Conservation (phyloP, 2,888 invertebrate genomes). For the Xiphydria camelus region DNA sequence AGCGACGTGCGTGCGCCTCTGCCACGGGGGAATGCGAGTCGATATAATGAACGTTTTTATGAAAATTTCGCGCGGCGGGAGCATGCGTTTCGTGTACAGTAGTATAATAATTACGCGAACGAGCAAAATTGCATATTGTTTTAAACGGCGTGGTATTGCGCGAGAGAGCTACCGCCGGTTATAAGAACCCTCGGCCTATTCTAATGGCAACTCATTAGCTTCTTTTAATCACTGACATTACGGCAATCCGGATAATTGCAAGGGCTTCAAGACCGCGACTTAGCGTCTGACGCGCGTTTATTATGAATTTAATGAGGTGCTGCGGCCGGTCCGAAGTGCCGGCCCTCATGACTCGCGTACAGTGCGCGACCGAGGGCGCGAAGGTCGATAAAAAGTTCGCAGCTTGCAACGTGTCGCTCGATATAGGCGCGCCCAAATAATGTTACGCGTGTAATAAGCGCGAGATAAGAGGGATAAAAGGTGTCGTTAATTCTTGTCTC, state of each 20-base stretch:
- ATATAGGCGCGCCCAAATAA: too few relatives aligned
- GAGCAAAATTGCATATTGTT: conserved; percentile 28
- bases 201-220: conserved; percentile 51
- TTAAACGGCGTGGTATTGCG: conserved; percentile 26
- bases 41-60: conserved; percentile 12
- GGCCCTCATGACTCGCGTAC: too few relatives aligned
- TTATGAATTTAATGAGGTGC: conserved; percentile 33
- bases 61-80: conserved; percentile 14
- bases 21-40: conserved; percentile 32
- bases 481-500: too few relatives aligned
- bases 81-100: conserved; percentile 21
- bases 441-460: too few relatives aligned
- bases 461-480: too few relatives aligned
- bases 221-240: conserved; percentile 53
- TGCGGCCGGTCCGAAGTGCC: too few relatives aligned
- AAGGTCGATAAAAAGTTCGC: too few relatives aligned
- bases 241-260: conserved; percentile 48
- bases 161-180: conserved; percentile 15
- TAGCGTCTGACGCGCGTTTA: conserved; percentile 26
- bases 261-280: conserved; percentile 16
- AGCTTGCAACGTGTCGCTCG: too few relatives aligned
- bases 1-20: too few relatives aligned
- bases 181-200: conserved; percentile 37
- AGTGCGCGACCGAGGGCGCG: too few relatives aligned
- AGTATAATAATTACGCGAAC: conserved; percentile 29